Percentiles rank a stretch among this genome's conserved stretches.
Evolutionary conservation across 2,797 vertebrate genomes (phyloP).

Genomic region (Gymnoscopelus braueri): DNA sequence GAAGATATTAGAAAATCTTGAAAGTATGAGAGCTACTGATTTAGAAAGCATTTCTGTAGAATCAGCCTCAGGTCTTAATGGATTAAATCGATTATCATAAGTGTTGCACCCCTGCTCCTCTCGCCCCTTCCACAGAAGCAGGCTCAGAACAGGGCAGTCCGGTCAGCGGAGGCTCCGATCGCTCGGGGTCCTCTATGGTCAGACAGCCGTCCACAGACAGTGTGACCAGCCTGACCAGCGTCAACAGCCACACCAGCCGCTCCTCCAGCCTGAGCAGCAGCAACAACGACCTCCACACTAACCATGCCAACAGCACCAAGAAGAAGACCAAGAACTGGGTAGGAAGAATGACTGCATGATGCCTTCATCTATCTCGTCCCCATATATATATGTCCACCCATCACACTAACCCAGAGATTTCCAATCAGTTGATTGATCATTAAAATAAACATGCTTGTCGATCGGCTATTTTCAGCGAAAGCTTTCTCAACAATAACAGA

Average conservation of each 20-base stretch:
- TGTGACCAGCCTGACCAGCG: slow-evolving; percentile 89
- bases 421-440: not conserved
- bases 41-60: no score
- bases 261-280: slow-evolving; percentile 87
- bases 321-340: slow-evolving; percentile 94
- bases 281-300: slow-evolving; percentile 56
- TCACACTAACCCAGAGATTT: not conserved
- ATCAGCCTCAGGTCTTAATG: no score
- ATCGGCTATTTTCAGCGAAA: no score
- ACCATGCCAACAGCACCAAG: slow-evolving; percentile 81
- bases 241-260: slow-evolving; percentile 89
- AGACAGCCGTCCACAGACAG: slow-evolving; percentile 89
- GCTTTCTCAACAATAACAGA: no score
- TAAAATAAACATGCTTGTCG: not conserved
- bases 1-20: no score
- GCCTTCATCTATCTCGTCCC: not conserved
- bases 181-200: slow-evolving; percentile 84
- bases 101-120: no score
- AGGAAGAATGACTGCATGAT: slow-evolving; percentile 35
- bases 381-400: not conserved
- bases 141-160: slow-evolving; percentile 64
- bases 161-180: slow-evolving; percentile 38
- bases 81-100: no score
- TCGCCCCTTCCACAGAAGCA: not conserved
- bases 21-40: no score